Evolutionary conservation across 1,140 invertebrate genomes (phyloP).

Genomic region (Megalopta genalis): DNA sequence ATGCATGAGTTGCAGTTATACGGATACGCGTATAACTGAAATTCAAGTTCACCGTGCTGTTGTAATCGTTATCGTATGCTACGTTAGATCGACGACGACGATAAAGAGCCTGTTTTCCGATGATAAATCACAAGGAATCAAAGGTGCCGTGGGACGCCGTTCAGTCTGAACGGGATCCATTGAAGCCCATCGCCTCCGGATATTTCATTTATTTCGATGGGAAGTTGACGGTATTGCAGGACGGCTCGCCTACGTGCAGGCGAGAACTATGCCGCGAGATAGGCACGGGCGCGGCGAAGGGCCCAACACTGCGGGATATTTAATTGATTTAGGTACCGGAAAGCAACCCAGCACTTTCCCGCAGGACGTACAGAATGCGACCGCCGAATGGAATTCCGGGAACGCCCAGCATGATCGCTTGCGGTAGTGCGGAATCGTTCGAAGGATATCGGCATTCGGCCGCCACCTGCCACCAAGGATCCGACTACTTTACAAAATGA

Average conservation of each 20-base stretch:
- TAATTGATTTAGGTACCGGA: conserved; percentile 65
- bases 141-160: background rate
- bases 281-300: conserved; percentile 1
- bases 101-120: background rate
- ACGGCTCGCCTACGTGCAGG: background rate
- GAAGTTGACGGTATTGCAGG: background rate
- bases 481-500: conserved; percentile 33
- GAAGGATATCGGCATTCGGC: conserved; percentile 60
- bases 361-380: conserved; percentile 61
- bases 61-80: too few species aligned
- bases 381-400: conserved; percentile 59
- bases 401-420: conserved; percentile 59
- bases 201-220: background rate
- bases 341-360: conserved; percentile 57
- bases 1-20: too few species aligned
- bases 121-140: background rate
- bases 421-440: conserved; percentile 55
- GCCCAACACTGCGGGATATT: conserved; percentile 55
- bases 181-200: background rate
- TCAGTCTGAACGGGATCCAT: background rate
- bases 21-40: too few species aligned
- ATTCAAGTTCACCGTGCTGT: too few species aligned
- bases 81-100: background rate
- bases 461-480: conserved; percentile 37
- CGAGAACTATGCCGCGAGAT: conserved; percentile 31